Evolutionary conservation across 2,888 invertebrate genomes (phyloP).

Genomic region (Cordilura impudica): DNA sequence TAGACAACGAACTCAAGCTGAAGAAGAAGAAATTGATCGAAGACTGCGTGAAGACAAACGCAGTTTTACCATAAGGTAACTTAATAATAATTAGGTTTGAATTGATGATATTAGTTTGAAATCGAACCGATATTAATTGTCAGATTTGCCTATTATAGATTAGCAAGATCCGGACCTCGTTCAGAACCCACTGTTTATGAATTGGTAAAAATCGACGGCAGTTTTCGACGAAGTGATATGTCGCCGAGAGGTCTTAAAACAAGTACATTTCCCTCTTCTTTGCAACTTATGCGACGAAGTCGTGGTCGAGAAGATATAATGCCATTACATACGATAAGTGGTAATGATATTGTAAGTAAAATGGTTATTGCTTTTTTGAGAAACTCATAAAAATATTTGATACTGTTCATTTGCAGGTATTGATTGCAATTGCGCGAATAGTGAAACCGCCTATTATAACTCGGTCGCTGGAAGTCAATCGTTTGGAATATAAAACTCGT

Average conservation of each 20-base stretch:
- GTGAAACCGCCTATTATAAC: slow-evolving; percentile 85
- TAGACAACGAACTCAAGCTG: slow-evolving; percentile 77
- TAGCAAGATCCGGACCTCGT: slow-evolving; percentile 84
- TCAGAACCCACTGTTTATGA: slow-evolving; percentile 86
- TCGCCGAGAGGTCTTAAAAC: slow-evolving; percentile 79
- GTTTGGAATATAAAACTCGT: slow-evolving; percentile 92
- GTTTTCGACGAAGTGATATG: slow-evolving; percentile 80
- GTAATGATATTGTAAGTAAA: slow-evolving; percentile 81
- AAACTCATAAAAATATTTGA: not conserved
- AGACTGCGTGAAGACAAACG: slow-evolving; percentile 79
- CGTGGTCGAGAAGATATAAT: slow-evolving; percentile 80
- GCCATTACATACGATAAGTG: slow-evolving; percentile 79
- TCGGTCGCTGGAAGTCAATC: slow-evolving; percentile 83
- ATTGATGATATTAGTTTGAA: not conserved
- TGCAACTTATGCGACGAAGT: slow-evolving; percentile 79
- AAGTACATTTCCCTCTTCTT: slow-evolving; percentile 75
- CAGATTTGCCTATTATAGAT: slow-evolving; percentile 66
- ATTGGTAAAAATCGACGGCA: slow-evolving; percentile 84
- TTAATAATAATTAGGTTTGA: not conserved
- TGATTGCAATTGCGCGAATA: slow-evolving; percentile 86
- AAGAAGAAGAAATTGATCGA: slow-evolving; percentile 75
- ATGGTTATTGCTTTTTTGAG: not conserved
- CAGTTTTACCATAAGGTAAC: slow-evolving; percentile 80
- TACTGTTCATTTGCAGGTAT: slow-evolving; percentile 36
- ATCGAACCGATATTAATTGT: not conserved